Percentiles rank a stretch among this genome's conserved stretches.
phyloP scores from a whole-genome alignment of 2,888 invertebrate species.

The Pseudeuparius sepicola region DNA sequence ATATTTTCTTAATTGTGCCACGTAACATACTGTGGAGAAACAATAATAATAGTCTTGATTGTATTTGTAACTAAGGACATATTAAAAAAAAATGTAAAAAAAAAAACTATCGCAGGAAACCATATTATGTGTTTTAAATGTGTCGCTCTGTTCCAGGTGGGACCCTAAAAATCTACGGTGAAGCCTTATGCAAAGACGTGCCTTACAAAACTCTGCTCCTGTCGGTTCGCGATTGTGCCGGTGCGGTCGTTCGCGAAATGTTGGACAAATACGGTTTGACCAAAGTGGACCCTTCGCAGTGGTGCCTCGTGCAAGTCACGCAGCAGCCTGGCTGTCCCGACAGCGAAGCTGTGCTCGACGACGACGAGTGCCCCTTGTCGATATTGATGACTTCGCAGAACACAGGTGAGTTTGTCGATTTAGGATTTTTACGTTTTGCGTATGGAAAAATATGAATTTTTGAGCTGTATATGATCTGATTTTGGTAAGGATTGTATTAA shows the following conservation, averaged over 20 bases:
- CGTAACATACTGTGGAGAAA: too few relatives aligned
- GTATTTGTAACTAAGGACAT: too few relatives aligned
- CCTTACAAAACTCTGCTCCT: constrained; percentile 96
- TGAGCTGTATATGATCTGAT: too few relatives aligned
- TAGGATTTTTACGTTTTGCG: too few relatives aligned
- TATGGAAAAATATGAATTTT: too few relatives aligned
- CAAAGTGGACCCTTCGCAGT: constrained; percentile 36
- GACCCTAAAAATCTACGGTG: constrained; percentile 91
- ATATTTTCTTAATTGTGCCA: too few relatives aligned
- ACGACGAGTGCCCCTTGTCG: constrained; percentile 94
- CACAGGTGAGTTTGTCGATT: constrained; percentile 85
- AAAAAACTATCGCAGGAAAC: too few relatives aligned
- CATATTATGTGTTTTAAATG: too few relatives aligned
- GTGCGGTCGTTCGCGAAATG: constrained; percentile 90
- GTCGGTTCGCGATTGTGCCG: constrained; percentile 86
- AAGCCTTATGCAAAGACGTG: constrained; percentile 89
- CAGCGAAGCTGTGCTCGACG: constrained; percentile 88
- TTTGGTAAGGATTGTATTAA: too few relatives aligned
- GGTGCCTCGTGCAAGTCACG: constrained; percentile 65
- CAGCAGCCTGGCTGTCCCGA: constrained; percentile 47
- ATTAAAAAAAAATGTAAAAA: too few relatives aligned
- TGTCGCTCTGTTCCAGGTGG: constrained; percentile 54
- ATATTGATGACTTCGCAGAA: constrained; percentile 85
- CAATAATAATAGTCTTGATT: too few relatives aligned
- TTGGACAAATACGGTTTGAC: constrained; percentile 93